Percentiles rank a stretch among this genome's conserved stretches.
phyloP scores from a whole-genome alignment of 2,113 vertebrate genomes.

The Caloenas nicobarica region DNA sequence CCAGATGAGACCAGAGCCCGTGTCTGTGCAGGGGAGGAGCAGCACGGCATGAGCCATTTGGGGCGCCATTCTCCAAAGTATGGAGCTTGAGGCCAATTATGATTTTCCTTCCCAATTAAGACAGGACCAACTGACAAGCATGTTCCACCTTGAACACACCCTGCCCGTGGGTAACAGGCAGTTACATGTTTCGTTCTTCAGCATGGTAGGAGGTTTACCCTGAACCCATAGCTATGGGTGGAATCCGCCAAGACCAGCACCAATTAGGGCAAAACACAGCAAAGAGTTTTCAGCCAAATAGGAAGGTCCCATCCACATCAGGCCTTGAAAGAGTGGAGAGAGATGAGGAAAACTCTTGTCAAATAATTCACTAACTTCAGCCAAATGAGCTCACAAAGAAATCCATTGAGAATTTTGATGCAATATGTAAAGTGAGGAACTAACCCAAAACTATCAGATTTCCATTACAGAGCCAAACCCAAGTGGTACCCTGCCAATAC shows the following conservation, averaged over 20 bases:
- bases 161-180: not conserved
- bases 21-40: not conserved
- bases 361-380: not conserved
- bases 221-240: not conserved
- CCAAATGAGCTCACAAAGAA: not conserved
- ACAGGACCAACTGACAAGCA: not conserved
- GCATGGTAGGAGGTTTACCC: not conserved
- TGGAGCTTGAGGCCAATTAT: not conserved
- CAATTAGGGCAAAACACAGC: not conserved
- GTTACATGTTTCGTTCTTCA: rapidly evolving
- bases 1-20: rapidly evolving
- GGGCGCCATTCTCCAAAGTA: not conserved
- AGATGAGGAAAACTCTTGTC: not conserved
- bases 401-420: not conserved
- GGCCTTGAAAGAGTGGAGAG: not conserved
- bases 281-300: conserved; percentile 11
- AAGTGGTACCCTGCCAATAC: not conserved
- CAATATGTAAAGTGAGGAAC: not conserved
- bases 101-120: not conserved
- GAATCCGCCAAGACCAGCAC: not conserved
- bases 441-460: conserved; percentile 9
- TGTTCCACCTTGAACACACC: rapidly evolving
- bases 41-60: not conserved
- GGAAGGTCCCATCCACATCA: not conserved
- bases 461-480: conserved; percentile 27